Evolutionary conservation across 2,113 vertebrate genomes (phyloP).

Genomic region (Plestiodon gilberti): DNA sequence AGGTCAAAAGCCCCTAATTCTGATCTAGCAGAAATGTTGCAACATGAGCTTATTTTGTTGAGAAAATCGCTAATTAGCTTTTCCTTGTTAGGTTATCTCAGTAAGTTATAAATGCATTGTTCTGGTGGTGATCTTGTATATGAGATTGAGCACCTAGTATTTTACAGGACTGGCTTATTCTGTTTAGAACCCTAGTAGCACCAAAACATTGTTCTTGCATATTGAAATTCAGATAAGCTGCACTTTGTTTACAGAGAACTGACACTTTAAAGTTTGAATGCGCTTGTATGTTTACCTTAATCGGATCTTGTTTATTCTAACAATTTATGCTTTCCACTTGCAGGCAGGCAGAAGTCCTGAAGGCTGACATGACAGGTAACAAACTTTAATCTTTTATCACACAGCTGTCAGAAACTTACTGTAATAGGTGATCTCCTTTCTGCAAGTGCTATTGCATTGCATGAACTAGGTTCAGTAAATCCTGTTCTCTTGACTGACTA

Average conservation of each 20-base stretch:
- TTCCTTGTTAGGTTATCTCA: not conserved
- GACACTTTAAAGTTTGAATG: not conserved
- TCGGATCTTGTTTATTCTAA: slow-evolving; percentile 30
- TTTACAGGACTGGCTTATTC: not conserved
- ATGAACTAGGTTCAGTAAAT: not conserved
- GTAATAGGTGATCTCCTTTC: not conserved
- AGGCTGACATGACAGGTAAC: slow-evolving; percentile 99
- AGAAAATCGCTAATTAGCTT: not conserved
- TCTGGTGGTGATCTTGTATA: not conserved
- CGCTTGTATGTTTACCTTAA: not conserved
- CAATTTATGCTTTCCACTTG: slow-evolving; percentile 63
- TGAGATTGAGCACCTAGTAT: not conserved
- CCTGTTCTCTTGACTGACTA: not conserved
- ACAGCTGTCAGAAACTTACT: not conserved
- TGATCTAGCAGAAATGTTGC: not conserved
- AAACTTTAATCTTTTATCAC: slow-evolving; percentile 32
- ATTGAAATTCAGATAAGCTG: slow-evolving; percentile 4
- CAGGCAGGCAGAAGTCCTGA: slow-evolving; percentile 99
- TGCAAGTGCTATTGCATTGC: not conserved
- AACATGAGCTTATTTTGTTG: not conserved
- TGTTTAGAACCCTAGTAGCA: not conserved
- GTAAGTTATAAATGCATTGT: not conserved
- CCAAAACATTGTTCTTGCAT: not conserved
- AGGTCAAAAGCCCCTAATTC: not conserved
- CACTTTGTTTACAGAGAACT: not conserved